Conservation (phyloP, 2,113 vertebrate genomes). For the Ariopsis seemanni region DNA sequence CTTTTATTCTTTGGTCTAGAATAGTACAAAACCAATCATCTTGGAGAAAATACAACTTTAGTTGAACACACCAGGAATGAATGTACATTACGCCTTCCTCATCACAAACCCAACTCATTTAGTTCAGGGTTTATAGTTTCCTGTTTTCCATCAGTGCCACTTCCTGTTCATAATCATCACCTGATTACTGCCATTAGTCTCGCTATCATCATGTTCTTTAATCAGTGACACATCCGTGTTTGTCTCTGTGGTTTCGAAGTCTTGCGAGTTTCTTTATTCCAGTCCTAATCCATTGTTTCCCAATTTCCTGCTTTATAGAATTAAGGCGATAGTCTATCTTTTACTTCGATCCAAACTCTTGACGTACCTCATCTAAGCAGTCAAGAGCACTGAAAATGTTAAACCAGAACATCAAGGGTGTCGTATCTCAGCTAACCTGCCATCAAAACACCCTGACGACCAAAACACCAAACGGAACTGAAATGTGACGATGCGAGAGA, state of each 20-base stretch:
- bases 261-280: not conserved
- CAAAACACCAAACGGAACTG: no score
- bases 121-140: not conserved
- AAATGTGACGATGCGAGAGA: no score
- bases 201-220: not conserved
- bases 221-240: not conserved
- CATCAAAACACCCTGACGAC: no score
- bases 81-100: not conserved
- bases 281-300: not conserved
- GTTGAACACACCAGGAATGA: not conserved
- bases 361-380: not conserved
- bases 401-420: no score
- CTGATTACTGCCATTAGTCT: not conserved
- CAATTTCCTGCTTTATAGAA: not conserved
- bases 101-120: not conserved
- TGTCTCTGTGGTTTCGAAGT: not conserved
- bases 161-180: not conserved
- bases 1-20: not conserved
- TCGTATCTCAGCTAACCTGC: no score
- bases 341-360: not conserved
- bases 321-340: not conserved
- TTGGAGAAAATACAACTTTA: not conserved
- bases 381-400: not conserved
- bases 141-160: not conserved
- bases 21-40: not conserved